A percentile compares a stretch with the other conserved stretches of the same genome.
These are phyloP conservation scores for Bufotes viridis DNA, from an alignment of 2,797 vertebrate species.

Conservation along the genomic window DNA sequence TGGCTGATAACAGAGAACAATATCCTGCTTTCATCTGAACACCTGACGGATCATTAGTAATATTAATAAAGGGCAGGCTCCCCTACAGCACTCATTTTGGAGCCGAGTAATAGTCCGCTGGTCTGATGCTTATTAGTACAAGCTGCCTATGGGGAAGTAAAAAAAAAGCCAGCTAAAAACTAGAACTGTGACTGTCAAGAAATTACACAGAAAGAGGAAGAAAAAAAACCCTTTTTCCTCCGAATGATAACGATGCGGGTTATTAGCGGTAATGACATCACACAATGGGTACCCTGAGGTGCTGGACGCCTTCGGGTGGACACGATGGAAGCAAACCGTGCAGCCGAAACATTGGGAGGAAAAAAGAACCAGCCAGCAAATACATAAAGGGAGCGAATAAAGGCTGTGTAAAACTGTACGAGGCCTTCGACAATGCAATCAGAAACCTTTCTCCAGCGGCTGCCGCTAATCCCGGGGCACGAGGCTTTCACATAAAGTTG, in stretches of 20 bases:
- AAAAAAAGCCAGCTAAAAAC: background rate
- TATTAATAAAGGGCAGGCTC: background rate
- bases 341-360: background rate
- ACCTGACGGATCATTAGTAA: background rate
- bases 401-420: background rate
- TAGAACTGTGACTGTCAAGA: background rate
- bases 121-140: background rate
- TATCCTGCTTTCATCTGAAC: background rate
- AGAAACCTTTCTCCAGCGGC: background rate
- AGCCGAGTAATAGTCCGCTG: background rate
- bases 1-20: background rate
- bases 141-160: background rate
- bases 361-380: background rate
- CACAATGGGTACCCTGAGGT: background rate
- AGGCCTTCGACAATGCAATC: background rate
- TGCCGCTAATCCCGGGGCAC: background rate
- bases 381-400: background rate
- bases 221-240: background rate
- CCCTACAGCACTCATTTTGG: background rate
- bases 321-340: background rate
- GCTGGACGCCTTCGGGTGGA: background rate
- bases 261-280: background rate
- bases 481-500: conserved; percentile 11
- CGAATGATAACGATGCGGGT: background rate
- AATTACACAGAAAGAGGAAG: background rate